Evolutionary conservation across 2,797 vertebrate species (phyloP).

Genomic region (Malacoraja senta): DNA sequence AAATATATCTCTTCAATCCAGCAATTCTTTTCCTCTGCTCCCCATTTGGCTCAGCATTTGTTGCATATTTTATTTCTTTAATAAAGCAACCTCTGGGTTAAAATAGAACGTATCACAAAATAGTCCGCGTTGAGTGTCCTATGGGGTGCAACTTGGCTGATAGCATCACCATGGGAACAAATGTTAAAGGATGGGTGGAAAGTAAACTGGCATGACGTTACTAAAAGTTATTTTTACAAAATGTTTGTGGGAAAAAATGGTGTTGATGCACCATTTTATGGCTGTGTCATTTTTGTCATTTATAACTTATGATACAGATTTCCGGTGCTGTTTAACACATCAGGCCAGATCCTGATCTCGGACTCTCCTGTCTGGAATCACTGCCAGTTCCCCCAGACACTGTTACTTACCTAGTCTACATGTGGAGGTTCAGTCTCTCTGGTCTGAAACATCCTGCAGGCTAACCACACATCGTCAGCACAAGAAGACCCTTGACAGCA

Average conservation of each 20-base stretch:
- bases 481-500: too few species aligned
- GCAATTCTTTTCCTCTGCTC: neutral
- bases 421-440: too few species aligned
- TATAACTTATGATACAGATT: neutral
- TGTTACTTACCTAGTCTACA: too few species aligned
- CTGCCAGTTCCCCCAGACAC: too few species aligned
- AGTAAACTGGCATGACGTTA: neutral
- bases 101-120: neutral
- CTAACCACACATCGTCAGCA: too few species aligned
- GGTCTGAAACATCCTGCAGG: too few species aligned
- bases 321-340: neutral
- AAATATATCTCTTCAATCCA: neutral
- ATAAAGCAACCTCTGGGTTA: neutral
- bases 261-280: neutral
- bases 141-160: neutral
- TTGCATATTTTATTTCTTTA: neutral
- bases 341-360: too few species aligned
- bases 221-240: neutral
- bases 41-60: neutral
- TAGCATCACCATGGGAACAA: neutral
- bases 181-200: neutral
- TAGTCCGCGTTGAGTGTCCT: neutral
- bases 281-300: neutral
- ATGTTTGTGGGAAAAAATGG: neutral
- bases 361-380: too few species aligned